phyloP scores from a whole-genome alignment of 1,140 invertebrate genomes.

The Probaryconus sp. region DNA sequence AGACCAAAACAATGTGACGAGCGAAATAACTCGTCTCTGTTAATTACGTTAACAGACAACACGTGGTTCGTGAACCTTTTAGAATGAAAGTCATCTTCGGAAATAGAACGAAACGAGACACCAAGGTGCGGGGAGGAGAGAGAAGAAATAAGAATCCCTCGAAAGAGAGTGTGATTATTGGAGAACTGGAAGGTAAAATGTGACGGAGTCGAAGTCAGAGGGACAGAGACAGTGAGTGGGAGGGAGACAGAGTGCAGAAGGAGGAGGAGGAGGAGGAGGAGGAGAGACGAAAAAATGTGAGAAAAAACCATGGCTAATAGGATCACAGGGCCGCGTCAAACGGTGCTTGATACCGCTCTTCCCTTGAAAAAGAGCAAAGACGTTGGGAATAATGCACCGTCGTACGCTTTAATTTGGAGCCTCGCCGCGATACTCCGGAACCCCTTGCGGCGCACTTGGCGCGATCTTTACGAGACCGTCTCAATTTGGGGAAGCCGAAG shows the following conservation, averaged over 20 bases:
- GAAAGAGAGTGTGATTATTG: constrained; percentile 32
- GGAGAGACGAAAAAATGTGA: constrained; percentile 60
- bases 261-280: constrained; percentile 18
- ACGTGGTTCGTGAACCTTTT: constrained; percentile 68
- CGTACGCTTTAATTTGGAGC: constrained; percentile 58
- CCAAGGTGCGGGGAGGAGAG: constrained; percentile 34
- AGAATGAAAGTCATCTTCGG: constrained; percentile 48
- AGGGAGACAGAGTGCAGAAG: constrained; percentile 8
- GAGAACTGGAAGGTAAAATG: constrained; percentile 39
- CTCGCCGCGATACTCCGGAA: constrained; percentile 44
- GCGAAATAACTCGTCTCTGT: constrained; percentile 53
- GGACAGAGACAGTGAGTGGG: constrained; percentile 16
- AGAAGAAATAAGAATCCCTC: constrained; percentile 50
- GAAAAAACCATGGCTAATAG: constrained; percentile 74
- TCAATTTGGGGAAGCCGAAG: constrained; percentile 54
- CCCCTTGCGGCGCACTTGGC: constrained; percentile 38
- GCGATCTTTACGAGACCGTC: constrained; percentile 62
- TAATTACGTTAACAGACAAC: constrained; percentile 77
- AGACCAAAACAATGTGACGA: constrained; percentile 44
- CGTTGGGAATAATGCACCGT: constrained; percentile 61
- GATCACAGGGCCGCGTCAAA: constrained; percentile 72
- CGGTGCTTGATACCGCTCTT: constrained; percentile 71
- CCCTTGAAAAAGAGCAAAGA: constrained; percentile 50
- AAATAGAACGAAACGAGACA: constrained; percentile 56
- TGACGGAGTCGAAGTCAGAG: constrained; percentile 26